Conservation (phyloP, 2,113 vertebrate genomes). For the Cranoglanis bouderius region DNA sequence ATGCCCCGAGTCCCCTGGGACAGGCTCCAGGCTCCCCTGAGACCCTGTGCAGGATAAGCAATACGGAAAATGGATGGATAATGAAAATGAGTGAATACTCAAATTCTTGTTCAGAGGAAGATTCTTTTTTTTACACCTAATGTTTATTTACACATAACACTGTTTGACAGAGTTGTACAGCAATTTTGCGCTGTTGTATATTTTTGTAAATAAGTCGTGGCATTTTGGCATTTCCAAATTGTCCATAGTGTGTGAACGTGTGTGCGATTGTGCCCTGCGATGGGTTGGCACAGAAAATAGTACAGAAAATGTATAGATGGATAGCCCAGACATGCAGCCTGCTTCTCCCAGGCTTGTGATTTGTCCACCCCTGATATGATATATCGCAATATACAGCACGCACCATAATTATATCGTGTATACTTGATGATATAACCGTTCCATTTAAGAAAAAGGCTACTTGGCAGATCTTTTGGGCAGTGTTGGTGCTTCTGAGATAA, state of each 20-base stretch:
- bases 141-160: neutral
- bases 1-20: too few relatives aligned
- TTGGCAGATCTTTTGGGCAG: conserved; percentile 4
- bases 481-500: conserved; percentile 17
- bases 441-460: neutral
- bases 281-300: too few relatives aligned
- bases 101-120: neutral
- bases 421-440: neutral
- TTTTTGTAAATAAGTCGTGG: neutral
- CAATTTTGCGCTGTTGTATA: neutral
- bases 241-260: too few relatives aligned
- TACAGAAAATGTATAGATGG: too few relatives aligned
- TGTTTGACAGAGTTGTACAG: neutral
- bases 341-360: neutral
- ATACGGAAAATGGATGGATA: neutral
- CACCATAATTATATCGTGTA: neutral
- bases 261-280: too few relatives aligned
- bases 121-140: too few relatives aligned
- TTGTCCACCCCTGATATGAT: neutral
- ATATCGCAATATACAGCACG: neutral
- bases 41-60: too few relatives aligned
- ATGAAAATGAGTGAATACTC: neutral
- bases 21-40: too few relatives aligned
- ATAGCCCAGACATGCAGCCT: neutral
- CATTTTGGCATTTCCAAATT: too few relatives aligned